Conservation (phyloP, 2,888 invertebrate genomes). For the Aplocera efformata region DNA sequence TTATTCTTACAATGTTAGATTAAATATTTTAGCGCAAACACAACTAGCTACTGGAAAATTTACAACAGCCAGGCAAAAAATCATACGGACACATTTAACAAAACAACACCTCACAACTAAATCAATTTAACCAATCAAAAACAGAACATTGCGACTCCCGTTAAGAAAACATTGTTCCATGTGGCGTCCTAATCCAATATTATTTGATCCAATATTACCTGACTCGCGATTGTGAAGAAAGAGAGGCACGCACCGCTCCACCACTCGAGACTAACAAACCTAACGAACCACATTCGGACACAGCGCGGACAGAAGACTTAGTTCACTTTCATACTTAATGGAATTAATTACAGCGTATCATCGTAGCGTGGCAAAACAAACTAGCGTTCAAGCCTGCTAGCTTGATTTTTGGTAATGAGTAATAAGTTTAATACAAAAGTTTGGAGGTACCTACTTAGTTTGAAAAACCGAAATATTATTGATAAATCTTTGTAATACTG, state of each 20-base stretch:
- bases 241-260: conserved; percentile 48
- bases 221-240: conserved; percentile 34
- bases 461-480: too few relatives aligned
- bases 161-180: conserved; percentile 49
- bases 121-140: conserved; percentile 22
- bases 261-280: conserved; percentile 46
- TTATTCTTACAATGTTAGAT: too few relatives aligned
- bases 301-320: background rate
- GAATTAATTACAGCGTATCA: background rate
- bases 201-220: conserved; percentile 59
- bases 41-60: too few relatives aligned
- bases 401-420: too few relatives aligned
- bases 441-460: too few relatives aligned
- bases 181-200: conserved; percentile 61
- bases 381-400: too few relatives aligned
- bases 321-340: background rate
- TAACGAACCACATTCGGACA: conserved; percentile 68
- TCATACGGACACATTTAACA: too few relatives aligned
- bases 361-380: too few relatives aligned
- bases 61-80: too few relatives aligned
- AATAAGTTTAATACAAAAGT: too few relatives aligned
- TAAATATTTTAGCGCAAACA: too few relatives aligned
- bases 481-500: too few relatives aligned
- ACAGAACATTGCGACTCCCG: conserved; percentile 29
- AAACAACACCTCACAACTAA: conserved; percentile 9